Evolutionary conservation across 2,797 vertebrate species (phyloP).

Genomic region (Sebastiscus tertius): DNA sequence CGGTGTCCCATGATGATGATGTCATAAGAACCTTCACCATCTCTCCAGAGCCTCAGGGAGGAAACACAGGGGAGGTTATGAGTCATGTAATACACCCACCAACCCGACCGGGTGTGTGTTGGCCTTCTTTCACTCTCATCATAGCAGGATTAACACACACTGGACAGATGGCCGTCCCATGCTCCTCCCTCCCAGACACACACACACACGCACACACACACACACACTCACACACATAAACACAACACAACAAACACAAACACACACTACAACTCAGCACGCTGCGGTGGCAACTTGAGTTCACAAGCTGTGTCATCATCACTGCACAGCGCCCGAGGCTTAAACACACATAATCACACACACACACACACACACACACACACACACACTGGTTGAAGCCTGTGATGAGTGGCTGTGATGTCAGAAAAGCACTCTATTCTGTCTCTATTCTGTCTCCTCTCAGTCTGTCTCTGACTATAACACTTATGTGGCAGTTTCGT

Average conservation of each 20-base stretch:
- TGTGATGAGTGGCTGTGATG: neutral
- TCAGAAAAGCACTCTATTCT: neutral
- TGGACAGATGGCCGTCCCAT: constrained; percentile 71
- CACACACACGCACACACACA: neutral
- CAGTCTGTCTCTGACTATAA: neutral
- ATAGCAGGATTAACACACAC: constrained; percentile 71
- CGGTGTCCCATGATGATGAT: neutral
- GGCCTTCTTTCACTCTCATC: constrained; percentile 61
- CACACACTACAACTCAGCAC: constrained; percentile 18
- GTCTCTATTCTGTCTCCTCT: neutral
- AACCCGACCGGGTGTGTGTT: constrained; percentile 26
- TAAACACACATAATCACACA: constrained; percentile 45
- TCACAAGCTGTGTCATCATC: constrained; percentile 65
- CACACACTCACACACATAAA: neutral
- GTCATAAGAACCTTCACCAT: neutral
- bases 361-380: constrained; percentile 1
- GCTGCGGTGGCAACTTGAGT: constrained; percentile 48
- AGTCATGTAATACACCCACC: constrained; percentile 51
- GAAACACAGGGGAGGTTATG: constrained; percentile 24
- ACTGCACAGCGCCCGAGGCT: constrained; percentile 42
- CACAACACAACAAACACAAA: constrained; percentile 1
- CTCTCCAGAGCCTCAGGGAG: constrained; percentile 20
- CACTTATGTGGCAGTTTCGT: no score
- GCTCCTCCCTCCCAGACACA: constrained; percentile 45
- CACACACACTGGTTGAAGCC: no score